phyloP scores from a whole-genome alignment of 2,113 vertebrate genomes.

The Laticauda colubrina region DNA sequence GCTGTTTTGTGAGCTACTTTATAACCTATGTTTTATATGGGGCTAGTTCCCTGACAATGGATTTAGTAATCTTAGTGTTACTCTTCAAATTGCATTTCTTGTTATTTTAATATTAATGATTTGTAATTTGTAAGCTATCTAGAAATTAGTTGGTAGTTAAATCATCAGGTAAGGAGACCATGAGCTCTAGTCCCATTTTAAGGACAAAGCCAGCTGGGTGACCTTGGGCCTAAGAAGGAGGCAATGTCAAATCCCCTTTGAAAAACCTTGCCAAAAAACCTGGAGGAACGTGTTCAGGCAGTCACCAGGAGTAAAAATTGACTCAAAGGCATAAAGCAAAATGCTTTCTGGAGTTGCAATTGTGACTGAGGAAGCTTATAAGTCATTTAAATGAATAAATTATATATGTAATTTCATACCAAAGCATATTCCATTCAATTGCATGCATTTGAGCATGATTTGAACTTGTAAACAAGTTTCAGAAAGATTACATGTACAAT shows the following conservation, averaged over 20 bases:
- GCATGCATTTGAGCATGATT: neutral
- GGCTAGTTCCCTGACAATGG: neutral
- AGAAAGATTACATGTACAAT: neutral
- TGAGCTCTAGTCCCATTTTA: neutral
- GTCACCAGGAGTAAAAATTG: neutral
- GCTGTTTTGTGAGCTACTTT: neutral
- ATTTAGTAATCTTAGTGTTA: neutral
- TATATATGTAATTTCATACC: neutral
- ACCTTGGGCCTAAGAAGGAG: neutral
- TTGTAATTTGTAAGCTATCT: neutral
- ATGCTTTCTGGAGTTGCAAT: neutral
- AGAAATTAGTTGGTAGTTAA: neutral
- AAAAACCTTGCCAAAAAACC: neutral
- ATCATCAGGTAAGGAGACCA: neutral
- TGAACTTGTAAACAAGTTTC: neutral
- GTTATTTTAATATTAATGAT: neutral
- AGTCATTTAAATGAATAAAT: neutral
- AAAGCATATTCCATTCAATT: neutral
- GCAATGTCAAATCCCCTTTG: neutral
- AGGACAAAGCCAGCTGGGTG: neutral
- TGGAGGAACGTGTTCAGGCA: neutral
- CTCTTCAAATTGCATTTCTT: neutral
- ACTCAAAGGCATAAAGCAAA: neutral
- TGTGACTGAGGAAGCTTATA: neutral
- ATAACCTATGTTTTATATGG: neutral